phyloP scores from a whole-genome alignment of 2,797 vertebrate genomes.

The Tokudaia muenninki region DNA sequence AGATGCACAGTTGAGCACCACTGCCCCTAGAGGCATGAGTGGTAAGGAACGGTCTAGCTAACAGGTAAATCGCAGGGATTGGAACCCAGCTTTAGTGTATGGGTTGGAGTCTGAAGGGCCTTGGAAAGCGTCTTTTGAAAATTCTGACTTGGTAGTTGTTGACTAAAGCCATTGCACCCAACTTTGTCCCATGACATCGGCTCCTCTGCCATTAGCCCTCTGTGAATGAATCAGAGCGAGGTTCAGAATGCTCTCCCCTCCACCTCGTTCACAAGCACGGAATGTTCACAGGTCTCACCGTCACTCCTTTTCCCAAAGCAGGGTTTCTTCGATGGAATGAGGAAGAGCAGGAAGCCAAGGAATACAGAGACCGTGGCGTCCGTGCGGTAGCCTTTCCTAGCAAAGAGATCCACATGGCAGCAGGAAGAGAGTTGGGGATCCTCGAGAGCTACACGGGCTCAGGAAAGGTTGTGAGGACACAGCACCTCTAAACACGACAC shows the following conservation, averaged over 20 bases:
- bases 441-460: fast-evolving
- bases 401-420: slow-evolving; percentile 58
- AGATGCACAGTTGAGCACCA: not conserved
- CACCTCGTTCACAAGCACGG: not conserved
- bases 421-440: not conserved
- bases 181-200: not conserved
- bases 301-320: slow-evolving; percentile 86
- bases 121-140: not conserved
- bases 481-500: not conserved
- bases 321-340: slow-evolving; percentile 96
- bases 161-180: not conserved
- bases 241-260: not conserved
- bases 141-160: not conserved
- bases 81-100: not conserved
- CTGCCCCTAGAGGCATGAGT: not conserved
- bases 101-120: not conserved
- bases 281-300: slow-evolving; percentile 85
- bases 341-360: slow-evolving; percentile 97
- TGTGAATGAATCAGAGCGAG: not conserved
- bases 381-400: slow-evolving; percentile 97
- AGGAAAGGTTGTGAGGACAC: not conserved
- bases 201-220: not conserved
- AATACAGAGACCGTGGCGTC: slow-evolving; percentile 98
- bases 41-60: not conserved
- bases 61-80: fast-evolving